Evolutionary conservation across 2,113 vertebrate species (phyloP), one percentile per base, ranked within the genome.

Genomic region (Apaloderma vittatum): DNA sequence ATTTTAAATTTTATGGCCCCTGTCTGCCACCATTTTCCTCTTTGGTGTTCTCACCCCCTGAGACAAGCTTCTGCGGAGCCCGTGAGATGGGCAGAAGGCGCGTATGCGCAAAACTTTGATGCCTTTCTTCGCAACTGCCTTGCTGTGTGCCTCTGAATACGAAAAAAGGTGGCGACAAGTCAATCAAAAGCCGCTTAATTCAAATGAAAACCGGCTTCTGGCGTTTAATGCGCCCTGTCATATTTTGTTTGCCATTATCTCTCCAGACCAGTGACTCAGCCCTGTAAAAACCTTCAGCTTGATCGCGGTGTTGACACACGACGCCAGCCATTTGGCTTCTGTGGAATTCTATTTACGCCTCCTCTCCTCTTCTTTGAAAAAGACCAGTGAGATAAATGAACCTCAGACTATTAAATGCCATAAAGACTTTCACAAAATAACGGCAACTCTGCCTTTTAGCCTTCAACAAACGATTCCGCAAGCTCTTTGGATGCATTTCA

Each of bases 191-290:
- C 55, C 63, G 24, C n/a, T 70, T 96, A 94, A 96, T 93, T 94
- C 86, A 96, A 88, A 82, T 43, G 40, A 91, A 91, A 94, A 54
- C 17, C 88, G 86, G 72, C 68, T 78, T 68, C 78, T 75, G 62
- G n/a, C 70, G 68, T 72, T 95, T 91, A 93, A 94, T 88, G 58
- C 19, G 74, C 57, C 51, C 51, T 55, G 34, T 70, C 94, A 26
- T 63, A 76, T 90, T 96, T 93, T 96, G 86, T 88, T 92, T 94
- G 86, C 72, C 73, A 49, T 93, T 96, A 94, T 97, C 91, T 94
- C 78, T 94, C 61, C 63, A 88, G 88, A 88, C 81, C 90, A 92
- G 67, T 77, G 92, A 95, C 67, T 97, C 93, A 94, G 78, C 27
- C 61, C 79, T 52, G 61, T 49, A 91, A 90, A 40, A 96, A 88